Evolutionary conservation across 2,888 invertebrate genomes (phyloP).

Genomic region (Pardosa pseudoannulata): DNA sequence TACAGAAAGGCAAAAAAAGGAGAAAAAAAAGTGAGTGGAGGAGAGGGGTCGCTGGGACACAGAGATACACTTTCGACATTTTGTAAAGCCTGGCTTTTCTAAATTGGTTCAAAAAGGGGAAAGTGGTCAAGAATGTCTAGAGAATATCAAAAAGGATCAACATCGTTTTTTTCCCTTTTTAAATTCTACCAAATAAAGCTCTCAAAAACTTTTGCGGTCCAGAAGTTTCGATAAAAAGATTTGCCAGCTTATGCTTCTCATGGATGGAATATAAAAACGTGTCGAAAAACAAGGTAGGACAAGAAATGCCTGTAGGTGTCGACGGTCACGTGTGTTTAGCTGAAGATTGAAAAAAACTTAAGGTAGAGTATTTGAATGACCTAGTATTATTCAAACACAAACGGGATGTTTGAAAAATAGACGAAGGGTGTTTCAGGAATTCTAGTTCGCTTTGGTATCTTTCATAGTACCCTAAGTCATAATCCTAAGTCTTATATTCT

Average conservation of each 20-base stretch:
- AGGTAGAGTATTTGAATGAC: too few relatives aligned
- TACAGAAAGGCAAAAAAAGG: not conserved
- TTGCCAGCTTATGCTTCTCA: not conserved
- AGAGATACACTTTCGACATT: not conserved
- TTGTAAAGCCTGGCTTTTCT: not conserved
- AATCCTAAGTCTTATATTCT: too few relatives aligned
- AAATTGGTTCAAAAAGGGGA: not conserved
- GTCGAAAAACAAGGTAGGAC: not conserved
- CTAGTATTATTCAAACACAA: too few relatives aligned
- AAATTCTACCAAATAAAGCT: not conserved
- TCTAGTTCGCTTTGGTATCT: too few relatives aligned
- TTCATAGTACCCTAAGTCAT: too few relatives aligned
- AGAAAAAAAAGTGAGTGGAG: too few relatives aligned
- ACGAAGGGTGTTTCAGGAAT: too few relatives aligned
- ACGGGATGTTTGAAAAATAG: too few relatives aligned
- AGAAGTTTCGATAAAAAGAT: conserved; percentile 7
- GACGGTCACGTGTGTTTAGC: too few relatives aligned
- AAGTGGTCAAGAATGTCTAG: not conserved
- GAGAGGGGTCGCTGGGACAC: too few relatives aligned
- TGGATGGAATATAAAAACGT: not conserved
- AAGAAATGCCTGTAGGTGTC: not conserved
- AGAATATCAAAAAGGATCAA: conserved; percentile 12
- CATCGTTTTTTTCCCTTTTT: not conserved
- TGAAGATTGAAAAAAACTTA: too few relatives aligned
- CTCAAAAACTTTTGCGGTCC: not conserved